Evolutionary conservation across 2,888 invertebrate genomes (phyloP), one percentile per base, ranked within the genome.

Genomic region (Tiliacea aurago): DNA sequence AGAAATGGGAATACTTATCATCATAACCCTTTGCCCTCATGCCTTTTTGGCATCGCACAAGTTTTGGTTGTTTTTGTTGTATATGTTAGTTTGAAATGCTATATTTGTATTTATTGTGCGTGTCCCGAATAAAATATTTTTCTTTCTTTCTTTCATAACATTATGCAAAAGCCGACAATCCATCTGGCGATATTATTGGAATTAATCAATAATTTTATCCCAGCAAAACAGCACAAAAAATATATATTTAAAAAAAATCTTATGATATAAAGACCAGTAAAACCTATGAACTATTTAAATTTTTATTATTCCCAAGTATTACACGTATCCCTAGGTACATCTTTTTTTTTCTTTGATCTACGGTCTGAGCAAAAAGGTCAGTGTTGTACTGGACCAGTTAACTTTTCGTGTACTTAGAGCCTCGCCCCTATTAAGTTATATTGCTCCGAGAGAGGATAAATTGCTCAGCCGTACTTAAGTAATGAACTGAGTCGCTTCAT

Each of bases 371-470:
- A 62, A 51, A 73, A 83, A 73, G 65, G 65, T 69, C 84, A 66
- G 73, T 47, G 20, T 59, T 49, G 33, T 33, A 49, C 64, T 56
- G 28, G 64, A 43, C 80, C 66, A 81, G 84, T 81, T 83, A 80
- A 83, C 84, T 80, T 80, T 79, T 74, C 63, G 43, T 73, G 75
- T 63, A 66, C 69, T 67, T 56, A 67, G 74, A 33, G 33, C 55
- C 58, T 61, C 6, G 53, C 45, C 43, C n/a, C 80, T 83, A 73
- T 81, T 83, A 80, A 73, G 75, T 83, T 81, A 83, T 70, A 83
- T 80, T 70, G 43, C 80, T 59, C 75, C 13, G 63, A 51, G 51
- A 64, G 53, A 53, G 66, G 62, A 80, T 80, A 73, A 83, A 83
- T 67, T 74, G 63, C 69, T 13, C 56, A 63, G 53, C 23, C 37